A percentile compares a stretch with the other conserved stretches of the same genome.
Conservation (phyloP, 2,797 vertebrate species). For the Microhierax caerulescens region DNA sequence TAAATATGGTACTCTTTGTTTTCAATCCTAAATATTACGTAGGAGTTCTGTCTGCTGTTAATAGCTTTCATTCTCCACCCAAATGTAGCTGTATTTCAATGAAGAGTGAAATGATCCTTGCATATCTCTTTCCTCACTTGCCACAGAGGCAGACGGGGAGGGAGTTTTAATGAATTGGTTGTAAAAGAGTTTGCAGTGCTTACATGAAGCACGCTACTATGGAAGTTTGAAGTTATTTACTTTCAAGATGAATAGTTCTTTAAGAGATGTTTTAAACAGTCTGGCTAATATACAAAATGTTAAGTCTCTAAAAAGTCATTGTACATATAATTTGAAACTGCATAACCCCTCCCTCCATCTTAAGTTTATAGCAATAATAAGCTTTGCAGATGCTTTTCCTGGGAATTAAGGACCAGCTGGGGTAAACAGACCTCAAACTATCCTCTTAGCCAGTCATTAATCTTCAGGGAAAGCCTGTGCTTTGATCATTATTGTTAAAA, state of each 20-base stretch:
- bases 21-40: not conserved
- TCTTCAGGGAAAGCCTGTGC: conserved; percentile 66
- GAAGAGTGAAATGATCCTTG: not conserved
- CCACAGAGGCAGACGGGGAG: accelerated
- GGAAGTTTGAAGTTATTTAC: conserved; percentile 19
- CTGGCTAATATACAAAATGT: conserved; percentile 35
- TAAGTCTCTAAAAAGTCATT: conserved; percentile 38
- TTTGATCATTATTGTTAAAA: conserved; percentile 72
- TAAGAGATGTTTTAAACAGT: conserved; percentile 47
- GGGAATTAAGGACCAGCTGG: conserved; percentile 69
- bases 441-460: conserved; percentile 69
- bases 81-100: not conserved
- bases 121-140: not conserved
- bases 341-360: conserved; percentile 29
- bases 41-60: conserved; percentile 8
- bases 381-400: conserved; percentile 64
- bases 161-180: not conserved
- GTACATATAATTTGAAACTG: conserved; percentile 14
- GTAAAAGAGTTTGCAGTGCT: not conserved
- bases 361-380: conserved; percentile 64
- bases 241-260: conserved; percentile 46
- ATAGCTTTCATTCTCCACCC: not conserved
- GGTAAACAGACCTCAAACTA: conserved; percentile 70
- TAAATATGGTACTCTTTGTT: not conserved
- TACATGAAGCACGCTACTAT: not conserved